Evolutionary conservation across 2,797 vertebrate genomes (phyloP), one percentile per base, ranked within the genome.

Genomic region (Orestias chungarensis): DNA sequence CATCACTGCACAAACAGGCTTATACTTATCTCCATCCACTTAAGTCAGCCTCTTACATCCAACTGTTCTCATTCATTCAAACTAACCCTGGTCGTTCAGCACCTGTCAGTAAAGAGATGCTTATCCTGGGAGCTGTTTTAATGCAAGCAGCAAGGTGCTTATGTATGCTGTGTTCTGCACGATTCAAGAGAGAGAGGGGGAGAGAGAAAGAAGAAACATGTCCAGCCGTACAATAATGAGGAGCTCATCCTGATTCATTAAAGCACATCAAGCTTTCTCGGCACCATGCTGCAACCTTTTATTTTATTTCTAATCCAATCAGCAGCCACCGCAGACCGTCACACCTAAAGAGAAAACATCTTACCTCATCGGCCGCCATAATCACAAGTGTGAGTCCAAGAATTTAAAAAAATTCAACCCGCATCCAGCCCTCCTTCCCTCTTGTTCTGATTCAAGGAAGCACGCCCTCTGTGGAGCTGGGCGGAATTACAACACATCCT

Each of bases 381-480:
- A 83, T 91, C 82, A 78, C 50, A 68, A 85, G 82, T 44, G 78
- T 80, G 80, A 54, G 85, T 55, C 70, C 62, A 49, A 79, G 75
- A 84, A 67, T 78, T n/a, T n/a, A n/a, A n/a, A n/a, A 85, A 69
- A 76, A 6, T 77, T 66, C 42, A 14, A 68, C 68, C 65, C 82
- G 82, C 70, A 62, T 42, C 27, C 75, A 43, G 84, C 84, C 43
- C 82, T 76, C 85, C 86, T 81, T 71, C 25, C 27, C 90, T 90
- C 88, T 86, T 88, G 88, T 93, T 93, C 95, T 93, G 92, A 96
- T 95, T 91, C 93, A 93, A 94, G 95, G 95, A 93, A 93, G 95
- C 95, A 93, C 96, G 95, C 94, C 93, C 93, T 90, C 84, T 23
- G 66, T 90, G 89, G 78, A 80, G 89, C 90, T 92, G 92, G 89